Evolutionary conservation across 2,113 vertebrate species (phyloP), one percentile per base, ranked within the genome.

Genomic region (Pimephales promelas): DNA sequence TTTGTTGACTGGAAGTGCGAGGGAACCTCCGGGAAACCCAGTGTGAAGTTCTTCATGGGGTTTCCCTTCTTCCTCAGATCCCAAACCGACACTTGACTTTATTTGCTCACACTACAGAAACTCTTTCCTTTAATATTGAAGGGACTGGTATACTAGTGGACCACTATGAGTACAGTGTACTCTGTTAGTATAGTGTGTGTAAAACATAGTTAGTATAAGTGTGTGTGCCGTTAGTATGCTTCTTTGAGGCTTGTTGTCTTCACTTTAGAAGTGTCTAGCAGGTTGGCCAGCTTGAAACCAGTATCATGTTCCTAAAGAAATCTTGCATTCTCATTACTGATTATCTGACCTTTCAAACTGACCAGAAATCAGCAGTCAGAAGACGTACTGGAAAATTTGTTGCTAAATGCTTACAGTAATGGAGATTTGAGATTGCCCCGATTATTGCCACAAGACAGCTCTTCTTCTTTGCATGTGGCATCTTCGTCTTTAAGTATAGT

Each of bases 21-120:
- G 76, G 8, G n/a, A 79, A 40, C 13, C 56, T 28, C 76, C 28
- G 76, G 76, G 56, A 79, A 79, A 61, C 76, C 76, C 57, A 43
- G 4, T 79, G n/a, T 45, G 9, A 61, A 45, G 56, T 79, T 61
- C 75, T 79, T 62, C n/a, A 45, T 45, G 36, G 73, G 74, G 36
- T 20, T 79, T 79, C 76, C 76, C 56, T 18, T n/a, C 14, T 26
- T 79, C 34, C 54, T 61, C n/a, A 45, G 56, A 36, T 79, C 56
- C 56, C 3, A 28, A 28, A 18, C 13, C 59, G 31, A 31, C 36
- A 57, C 31, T 77, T 36, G 31, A 76, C 10, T 4, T 56, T 5
- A 34, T 40, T 40, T 40, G 64, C 20, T 10, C 18, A 11, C 9
- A 11, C 9, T 40, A 68, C 64, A 40, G 64, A 34, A 68, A 66